Percentiles rank a stretch among this genome's conserved stretches.
Conservation (phyloP, 2,797 vertebrate species). For the Myotis planiceps region DNA sequence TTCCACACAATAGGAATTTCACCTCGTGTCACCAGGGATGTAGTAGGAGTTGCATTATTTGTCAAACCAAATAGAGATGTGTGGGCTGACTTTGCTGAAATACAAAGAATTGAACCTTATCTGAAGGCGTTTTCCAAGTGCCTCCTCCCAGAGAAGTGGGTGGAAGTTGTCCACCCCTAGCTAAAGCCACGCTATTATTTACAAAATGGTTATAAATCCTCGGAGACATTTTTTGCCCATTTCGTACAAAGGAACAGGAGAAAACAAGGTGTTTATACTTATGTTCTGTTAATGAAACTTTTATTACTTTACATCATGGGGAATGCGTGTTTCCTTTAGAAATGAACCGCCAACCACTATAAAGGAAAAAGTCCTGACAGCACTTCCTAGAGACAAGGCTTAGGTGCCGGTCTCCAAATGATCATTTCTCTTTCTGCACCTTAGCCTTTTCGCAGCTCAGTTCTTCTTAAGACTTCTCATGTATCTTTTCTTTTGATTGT, state of each 20-base stretch:
- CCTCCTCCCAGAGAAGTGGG: constrained; percentile 71
- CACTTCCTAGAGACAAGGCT: constrained; percentile 67
- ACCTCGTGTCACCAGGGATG: constrained; percentile 82
- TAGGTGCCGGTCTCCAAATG: constrained; percentile 37
- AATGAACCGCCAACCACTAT: constrained; percentile 70
- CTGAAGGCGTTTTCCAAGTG: constrained; percentile 75
- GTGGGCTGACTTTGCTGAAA: constrained; percentile 80
- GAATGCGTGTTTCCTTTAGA: constrained; percentile 75
- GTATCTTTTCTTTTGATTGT: constrained; percentile 85
- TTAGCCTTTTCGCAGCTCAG: constrained; percentile 65
- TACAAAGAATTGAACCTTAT: constrained; percentile 85
- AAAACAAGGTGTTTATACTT: constrained; percentile 75
- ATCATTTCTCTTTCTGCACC: constrained; percentile 32
- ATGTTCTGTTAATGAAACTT: constrained; percentile 79
- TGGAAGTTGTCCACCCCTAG: constrained; percentile 74
- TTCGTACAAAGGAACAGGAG: constrained; percentile 77
- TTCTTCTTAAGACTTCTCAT: constrained; percentile 64
- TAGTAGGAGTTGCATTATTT: constrained; percentile 84
- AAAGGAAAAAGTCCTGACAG: constrained; percentile 65
- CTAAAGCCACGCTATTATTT: constrained; percentile 80
- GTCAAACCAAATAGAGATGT: constrained; percentile 84
- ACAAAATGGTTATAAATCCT: constrained; percentile 78
- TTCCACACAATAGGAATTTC: constrained; percentile 82
- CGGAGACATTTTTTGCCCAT: constrained; percentile 71
- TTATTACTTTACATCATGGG: constrained; percentile 70